phyloP scores from a whole-genome alignment of 2,888 invertebrate species.

The Meliscaeva auricollis region DNA sequence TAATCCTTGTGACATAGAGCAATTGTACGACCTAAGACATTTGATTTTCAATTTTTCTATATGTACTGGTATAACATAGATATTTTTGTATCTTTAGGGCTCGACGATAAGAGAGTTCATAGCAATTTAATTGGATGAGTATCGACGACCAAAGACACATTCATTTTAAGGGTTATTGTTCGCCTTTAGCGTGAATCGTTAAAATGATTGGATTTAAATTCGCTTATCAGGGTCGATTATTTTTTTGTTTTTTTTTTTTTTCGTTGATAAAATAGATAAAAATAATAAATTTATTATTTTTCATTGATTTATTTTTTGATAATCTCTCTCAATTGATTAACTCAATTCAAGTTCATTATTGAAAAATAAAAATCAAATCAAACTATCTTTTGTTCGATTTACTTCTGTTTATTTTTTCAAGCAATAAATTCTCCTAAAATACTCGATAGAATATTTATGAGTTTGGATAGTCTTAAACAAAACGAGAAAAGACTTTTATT shows the following conservation, averaged over 20 bases:
- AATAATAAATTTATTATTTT: neutral
- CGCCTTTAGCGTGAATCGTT: neutral
- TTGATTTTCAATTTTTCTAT: neutral
- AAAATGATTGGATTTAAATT: neutral
- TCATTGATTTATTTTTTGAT: too few relatives aligned
- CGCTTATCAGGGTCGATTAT: neutral
- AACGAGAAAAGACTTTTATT: too few relatives aligned
- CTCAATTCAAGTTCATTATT: neutral
- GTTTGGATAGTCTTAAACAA: too few relatives aligned
- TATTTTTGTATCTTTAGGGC: neutral
- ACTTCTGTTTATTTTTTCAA: neutral
- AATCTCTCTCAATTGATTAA: too few relatives aligned
- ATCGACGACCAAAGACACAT: neutral
- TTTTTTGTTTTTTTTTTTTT: neutral
- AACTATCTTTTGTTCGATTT: neutral
- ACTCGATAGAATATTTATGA: too few relatives aligned
- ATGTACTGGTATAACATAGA: too few relatives aligned
- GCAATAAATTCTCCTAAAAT: too few relatives aligned
- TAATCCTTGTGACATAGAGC: neutral
- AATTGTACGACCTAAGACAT: neutral
- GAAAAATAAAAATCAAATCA: neutral
- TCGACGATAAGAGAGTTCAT: neutral
- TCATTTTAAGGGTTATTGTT: neutral
- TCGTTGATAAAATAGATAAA: too few relatives aligned
- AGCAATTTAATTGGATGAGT: neutral